A percentile compares a stretch with the other conserved stretches of the same genome.
Evolutionary conservation across 2,797 vertebrate genomes (phyloP).

Genomic region (Adelosebastes latens): DNA sequence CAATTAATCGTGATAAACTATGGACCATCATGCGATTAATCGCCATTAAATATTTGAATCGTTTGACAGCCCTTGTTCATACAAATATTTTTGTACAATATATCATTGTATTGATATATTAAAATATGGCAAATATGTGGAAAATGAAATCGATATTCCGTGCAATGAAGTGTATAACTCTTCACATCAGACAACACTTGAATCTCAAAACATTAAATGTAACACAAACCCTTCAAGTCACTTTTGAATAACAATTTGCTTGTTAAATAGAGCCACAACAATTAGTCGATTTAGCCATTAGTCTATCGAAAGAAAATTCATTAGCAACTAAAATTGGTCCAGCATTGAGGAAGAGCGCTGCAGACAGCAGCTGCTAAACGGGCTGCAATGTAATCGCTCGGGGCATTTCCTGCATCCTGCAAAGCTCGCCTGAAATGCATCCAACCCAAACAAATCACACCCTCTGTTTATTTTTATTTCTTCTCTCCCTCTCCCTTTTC

Average conservation of each 20-base stretch:
- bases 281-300: neutral
- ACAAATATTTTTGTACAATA: neutral
- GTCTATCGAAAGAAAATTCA: neutral
- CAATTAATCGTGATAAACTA: rapidly evolving
- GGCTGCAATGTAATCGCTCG: neutral
- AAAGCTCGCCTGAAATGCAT: too few relatives aligned
- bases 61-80: too few relatives aligned
- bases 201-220: neutral
- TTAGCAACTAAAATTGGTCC: neutral
- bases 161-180: neutral
- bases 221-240: neutral
- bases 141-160: neutral
- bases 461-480: too few relatives aligned
- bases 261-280: neutral
- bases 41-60: too few relatives aligned
- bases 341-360: neutral
- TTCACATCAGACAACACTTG: neutral
- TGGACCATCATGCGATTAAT: too few relatives aligned
- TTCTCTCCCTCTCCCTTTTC: too few relatives aligned
- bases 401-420: too few relatives aligned
- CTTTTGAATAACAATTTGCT: neutral
- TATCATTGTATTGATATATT: neutral
- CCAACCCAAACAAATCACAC: too few relatives aligned
- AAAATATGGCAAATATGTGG: neutral
- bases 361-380: neutral